phyloP scores from a whole-genome alignment of 2,797 vertebrate species.

The Psittacula echo region DNA sequence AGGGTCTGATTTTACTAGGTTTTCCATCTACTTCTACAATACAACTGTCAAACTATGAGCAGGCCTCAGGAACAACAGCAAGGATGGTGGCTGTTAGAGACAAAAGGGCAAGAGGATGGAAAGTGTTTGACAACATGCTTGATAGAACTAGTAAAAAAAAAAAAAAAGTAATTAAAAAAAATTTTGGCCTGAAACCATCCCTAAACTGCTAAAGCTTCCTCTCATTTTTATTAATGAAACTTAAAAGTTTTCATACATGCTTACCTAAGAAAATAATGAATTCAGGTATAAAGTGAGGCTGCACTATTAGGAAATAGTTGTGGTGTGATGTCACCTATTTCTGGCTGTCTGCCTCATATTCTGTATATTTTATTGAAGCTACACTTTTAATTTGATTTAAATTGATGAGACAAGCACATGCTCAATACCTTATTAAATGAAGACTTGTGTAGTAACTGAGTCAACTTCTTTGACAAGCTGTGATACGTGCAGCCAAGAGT shows the following conservation, averaged over 20 bases:
- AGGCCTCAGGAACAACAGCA: background rate
- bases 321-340: background rate
- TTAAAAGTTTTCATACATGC: background rate
- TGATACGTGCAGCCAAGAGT: background rate
- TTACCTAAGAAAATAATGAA: background rate
- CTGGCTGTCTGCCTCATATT: background rate
- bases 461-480: conserved; percentile 24
- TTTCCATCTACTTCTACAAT: background rate
- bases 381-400: background rate
- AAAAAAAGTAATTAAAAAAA: background rate
- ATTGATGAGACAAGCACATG: background rate
- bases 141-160: background rate
- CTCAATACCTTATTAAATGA: background rate
- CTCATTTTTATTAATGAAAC: background rate
- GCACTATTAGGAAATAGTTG: background rate
- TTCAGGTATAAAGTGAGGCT: background rate
- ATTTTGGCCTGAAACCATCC: background rate
- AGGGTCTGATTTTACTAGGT: background rate
- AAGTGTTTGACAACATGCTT: background rate
- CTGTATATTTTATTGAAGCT: background rate
- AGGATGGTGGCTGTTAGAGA: background rate
- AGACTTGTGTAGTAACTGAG: background rate
- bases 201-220: background rate
- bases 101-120: background rate
- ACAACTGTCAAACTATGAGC: background rate